A percentile compares a stretch with the other conserved stretches of the same genome.
These are phyloP conservation scores for Anguilla rostrata DNA, from an alignment of 2,113 vertebrate genomes.

Conservation along the genomic window DNA sequence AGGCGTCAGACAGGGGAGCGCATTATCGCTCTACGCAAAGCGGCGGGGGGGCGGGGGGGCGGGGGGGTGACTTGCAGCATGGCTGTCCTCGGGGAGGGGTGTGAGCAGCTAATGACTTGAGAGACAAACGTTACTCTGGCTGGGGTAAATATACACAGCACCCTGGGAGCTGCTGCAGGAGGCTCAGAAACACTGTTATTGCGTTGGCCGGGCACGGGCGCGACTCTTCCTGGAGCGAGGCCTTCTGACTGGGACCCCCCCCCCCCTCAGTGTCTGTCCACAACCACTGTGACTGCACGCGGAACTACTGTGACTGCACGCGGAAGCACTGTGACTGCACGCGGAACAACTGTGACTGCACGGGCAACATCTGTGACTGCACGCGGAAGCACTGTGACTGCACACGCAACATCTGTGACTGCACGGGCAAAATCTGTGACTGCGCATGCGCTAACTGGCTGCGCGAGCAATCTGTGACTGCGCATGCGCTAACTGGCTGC, in stretches of 20 bases:
- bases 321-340: too few relatives aligned
- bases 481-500: too few relatives aligned
- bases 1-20: slow-evolving; percentile 57
- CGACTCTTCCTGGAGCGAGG: neutral
- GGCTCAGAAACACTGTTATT: slow-evolving; percentile 67
- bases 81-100: slow-evolving; percentile 1
- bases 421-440: too few relatives aligned
- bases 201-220: slow-evolving; percentile 43
- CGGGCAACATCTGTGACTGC: too few relatives aligned
- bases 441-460: too few relatives aligned
- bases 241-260: neutral
- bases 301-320: too few relatives aligned
- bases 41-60: slow-evolving; percentile 40
- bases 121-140: slow-evolving; percentile 52
- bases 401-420: too few relatives aligned
- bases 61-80: slow-evolving; percentile 26
- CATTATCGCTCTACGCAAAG: slow-evolving; percentile 57
- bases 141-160: slow-evolving; percentile 60
- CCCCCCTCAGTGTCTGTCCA: neutral
- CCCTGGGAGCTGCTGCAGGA: slow-evolving; percentile 52
- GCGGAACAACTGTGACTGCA: too few relatives aligned
- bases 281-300: too few relatives aligned
- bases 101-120: slow-evolving; percentile 44
- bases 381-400: too few relatives aligned
- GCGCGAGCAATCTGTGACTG: too few relatives aligned